Percentiles rank a stretch among this genome's conserved stretches.
phyloP scores from a whole-genome alignment of 2,888 invertebrate genomes.

The Platycheirus albimanus region DNA sequence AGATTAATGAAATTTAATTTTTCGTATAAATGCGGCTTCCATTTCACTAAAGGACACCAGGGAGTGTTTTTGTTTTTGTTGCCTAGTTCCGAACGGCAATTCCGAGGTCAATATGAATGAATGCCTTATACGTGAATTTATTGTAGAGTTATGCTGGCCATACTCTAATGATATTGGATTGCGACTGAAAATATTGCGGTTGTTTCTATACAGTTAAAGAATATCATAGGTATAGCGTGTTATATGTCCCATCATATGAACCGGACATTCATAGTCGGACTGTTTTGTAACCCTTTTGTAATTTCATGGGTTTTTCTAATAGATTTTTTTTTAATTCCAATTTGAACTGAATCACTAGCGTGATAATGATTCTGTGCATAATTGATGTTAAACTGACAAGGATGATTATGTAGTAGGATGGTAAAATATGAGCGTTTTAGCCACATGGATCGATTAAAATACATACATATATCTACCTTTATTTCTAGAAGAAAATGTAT shows the following conservation, averaged over 20 bases:
- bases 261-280: background rate
- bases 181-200: background rate
- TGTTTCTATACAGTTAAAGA: background rate
- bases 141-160: background rate
- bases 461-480: no score
- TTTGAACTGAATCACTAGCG: conserved; percentile 34
- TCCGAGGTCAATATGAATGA: background rate
- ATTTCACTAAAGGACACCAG: conserved; percentile 48
- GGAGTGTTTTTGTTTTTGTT: background rate
- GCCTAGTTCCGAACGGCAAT: background rate
- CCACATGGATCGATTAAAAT: no score
- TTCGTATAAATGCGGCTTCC: conserved; percentile 25
- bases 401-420: no score
- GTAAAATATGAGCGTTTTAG: no score
- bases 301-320: conserved; percentile 27
- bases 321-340: conserved; percentile 30
- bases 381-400: conserved; percentile 39
- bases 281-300: conserved; percentile 13
- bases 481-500: no score
- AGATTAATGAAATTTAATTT: conserved; percentile 62
- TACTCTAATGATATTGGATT: conserved; percentile 2
- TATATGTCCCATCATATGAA: conserved; percentile 7
- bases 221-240: conserved; percentile 35
- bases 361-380: conserved; percentile 50
- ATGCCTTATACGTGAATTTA: background rate